Conservation (phyloP, 2,888 invertebrate species). For the Rotaria magnacalcarata region DNA sequence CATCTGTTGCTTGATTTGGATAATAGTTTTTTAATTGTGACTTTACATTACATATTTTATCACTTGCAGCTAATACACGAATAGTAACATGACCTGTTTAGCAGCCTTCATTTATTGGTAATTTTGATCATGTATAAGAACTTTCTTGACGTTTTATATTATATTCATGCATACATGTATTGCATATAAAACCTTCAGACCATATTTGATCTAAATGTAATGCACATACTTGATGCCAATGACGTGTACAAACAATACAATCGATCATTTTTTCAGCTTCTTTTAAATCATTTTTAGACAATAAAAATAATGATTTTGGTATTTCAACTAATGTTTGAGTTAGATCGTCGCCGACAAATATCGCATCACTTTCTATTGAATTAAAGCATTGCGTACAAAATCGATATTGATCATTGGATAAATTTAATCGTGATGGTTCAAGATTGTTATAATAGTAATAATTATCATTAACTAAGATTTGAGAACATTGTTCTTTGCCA, state of each 20-base stretch:
- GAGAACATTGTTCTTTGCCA: conserved; percentile 86
- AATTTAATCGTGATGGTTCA: conserved; percentile 36
- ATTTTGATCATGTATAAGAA: neutral
- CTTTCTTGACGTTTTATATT: conserved; percentile 64
- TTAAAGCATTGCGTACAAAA: conserved; percentile 99
- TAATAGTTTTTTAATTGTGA: conserved; percentile 67
- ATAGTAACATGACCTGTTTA: conserved; percentile 89
- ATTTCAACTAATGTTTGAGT: conserved; percentile 67
- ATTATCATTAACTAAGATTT: conserved; percentile 93
- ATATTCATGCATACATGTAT: conserved; percentile 81
- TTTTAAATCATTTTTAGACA: conserved; percentile 47
- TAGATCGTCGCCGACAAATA: conserved; percentile 93
- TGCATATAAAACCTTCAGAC: conserved; percentile 77
- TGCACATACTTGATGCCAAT: conserved; percentile 95
- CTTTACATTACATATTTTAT: conserved; percentile 98
- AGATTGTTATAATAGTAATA: conserved; percentile 69
- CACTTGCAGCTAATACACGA: conserved; percentile 91
- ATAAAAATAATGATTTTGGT: conserved; percentile 42
- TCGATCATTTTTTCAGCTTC: conserved; percentile 69
- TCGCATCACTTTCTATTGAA: conserved; percentile 94
- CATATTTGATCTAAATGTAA: conserved; percentile 90
- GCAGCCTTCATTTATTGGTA: too few species aligned
- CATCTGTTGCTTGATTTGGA: conserved; percentile 66
- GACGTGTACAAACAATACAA: conserved; percentile 90
- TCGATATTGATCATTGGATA: conserved; percentile 73